These are phyloP conservation scores for Pristionchus exspectatus DNA, from an alignment of 2,888 invertebrate genomes.

Conservation along the genomic window DNA sequence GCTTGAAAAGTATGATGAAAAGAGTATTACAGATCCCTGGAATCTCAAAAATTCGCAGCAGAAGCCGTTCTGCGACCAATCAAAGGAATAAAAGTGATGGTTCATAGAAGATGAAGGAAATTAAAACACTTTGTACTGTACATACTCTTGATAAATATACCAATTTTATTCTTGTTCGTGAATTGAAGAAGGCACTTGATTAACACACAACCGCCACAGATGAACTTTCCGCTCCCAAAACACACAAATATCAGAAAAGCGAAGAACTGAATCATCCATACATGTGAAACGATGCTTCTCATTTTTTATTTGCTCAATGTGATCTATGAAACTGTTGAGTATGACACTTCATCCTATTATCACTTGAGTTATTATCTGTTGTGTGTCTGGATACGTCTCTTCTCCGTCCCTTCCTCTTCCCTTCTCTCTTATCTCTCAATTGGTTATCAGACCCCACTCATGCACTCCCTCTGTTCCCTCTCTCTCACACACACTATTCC, in stretches of 20 bases:
- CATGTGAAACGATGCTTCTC: no score
- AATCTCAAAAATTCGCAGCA: neutral
- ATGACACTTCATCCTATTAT: no score
- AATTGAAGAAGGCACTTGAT: no score
- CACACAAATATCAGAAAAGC: neutral
- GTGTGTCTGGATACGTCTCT: neutral
- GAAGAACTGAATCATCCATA: no score
- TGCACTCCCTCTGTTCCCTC: neutral
- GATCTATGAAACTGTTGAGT: no score
- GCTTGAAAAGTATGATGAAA: neutral
- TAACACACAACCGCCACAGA: neutral
- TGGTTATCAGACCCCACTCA: neutral
- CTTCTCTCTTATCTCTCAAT: neutral
- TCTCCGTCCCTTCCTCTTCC: neutral
- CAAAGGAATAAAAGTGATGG: constrained; percentile 22
- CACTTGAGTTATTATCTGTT: no score
- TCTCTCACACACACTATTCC: neutral
- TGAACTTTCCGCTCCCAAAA: neutral
- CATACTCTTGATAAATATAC: neutral
- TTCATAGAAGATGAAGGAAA: neutral
- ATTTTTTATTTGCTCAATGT: no score
- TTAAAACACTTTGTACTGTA: neutral
- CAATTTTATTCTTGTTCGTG: no score
- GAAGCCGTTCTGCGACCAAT: constrained; percentile 39
- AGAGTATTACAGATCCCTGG: neutral